Conservation (phyloP, 2,888 invertebrate species). For the Gortyna flavago region DNA sequence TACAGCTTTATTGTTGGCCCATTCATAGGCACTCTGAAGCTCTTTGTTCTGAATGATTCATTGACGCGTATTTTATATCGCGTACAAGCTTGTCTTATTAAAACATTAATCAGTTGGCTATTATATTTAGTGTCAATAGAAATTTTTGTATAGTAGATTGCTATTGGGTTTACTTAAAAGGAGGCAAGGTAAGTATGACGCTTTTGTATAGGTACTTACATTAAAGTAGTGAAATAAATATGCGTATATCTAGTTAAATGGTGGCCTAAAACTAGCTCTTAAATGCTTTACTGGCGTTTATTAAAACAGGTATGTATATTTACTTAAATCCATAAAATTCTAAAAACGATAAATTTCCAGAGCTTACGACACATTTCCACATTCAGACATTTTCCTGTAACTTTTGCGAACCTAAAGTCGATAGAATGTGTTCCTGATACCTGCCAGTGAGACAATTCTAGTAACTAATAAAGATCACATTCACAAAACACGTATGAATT, state of each 20-base stretch:
- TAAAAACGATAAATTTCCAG: background rate
- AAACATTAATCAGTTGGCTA: conserved; percentile 41
- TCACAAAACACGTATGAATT: background rate
- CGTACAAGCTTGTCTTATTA: conserved; percentile 39
- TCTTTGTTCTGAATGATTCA: conserved; percentile 50
- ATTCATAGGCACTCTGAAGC: conserved; percentile 49
- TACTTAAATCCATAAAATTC: too few species aligned
- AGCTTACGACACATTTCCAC: too few species aligned
- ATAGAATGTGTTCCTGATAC: background rate
- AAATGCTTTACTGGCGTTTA: too few species aligned
- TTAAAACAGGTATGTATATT: background rate
- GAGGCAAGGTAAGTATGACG: too few species aligned
- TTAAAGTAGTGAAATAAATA: background rate
- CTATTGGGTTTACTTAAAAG: background rate
- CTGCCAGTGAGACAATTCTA: background rate
- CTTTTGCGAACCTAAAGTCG: background rate
- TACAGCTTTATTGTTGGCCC: conserved; percentile 28
- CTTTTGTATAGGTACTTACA: background rate
- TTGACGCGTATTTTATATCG: conserved; percentile 43
- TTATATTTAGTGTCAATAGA: conserved; percentile 13
- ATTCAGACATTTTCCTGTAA: too few species aligned
- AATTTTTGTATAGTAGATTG: background rate
- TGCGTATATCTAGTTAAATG: background rate
- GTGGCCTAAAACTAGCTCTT: background rate
- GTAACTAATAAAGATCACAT: background rate